Conservation (phyloP, 2,888 invertebrate genomes). For the Polymixis lichenea region DNA sequence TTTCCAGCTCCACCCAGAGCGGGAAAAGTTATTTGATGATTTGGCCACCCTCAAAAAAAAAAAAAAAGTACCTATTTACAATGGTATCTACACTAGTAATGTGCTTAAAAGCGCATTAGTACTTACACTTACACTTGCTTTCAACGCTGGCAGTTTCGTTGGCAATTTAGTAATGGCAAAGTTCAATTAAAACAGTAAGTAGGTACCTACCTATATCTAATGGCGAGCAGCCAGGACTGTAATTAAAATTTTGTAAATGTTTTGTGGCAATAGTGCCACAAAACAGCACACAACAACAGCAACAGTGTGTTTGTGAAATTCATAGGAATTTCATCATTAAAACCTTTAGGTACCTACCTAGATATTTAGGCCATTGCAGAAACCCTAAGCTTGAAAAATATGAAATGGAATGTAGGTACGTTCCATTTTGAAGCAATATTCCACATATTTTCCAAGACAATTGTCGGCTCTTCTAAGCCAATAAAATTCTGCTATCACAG, state of each 20-base stretch:
- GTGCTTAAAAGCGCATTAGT: background rate
- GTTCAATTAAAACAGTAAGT: constrained; percentile 6
- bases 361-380: background rate
- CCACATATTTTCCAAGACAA: background rate
- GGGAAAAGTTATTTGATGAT: no score
- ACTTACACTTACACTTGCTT: background rate
- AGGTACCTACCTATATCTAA: background rate
- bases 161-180: background rate
- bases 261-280: no score
- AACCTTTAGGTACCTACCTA: background rate
- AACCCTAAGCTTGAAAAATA: background rate
- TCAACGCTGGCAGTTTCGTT: background rate
- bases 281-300: no score
- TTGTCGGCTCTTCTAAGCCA: no score
- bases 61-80: no score
- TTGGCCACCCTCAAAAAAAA: no score
- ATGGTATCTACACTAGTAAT: no score
- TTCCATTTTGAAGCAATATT: background rate
- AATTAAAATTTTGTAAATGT: constrained; percentile 3
- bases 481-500: no score
- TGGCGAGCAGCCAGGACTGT: background rate
- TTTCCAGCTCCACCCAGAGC: no score
- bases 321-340: background rate
- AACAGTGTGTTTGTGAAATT: no score
- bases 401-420: background rate